Percentiles rank a stretch among this genome's conserved stretches.
phyloP scores from a whole-genome alignment of 2,113 vertebrate species.

The Nesoenas mayeri region DNA sequence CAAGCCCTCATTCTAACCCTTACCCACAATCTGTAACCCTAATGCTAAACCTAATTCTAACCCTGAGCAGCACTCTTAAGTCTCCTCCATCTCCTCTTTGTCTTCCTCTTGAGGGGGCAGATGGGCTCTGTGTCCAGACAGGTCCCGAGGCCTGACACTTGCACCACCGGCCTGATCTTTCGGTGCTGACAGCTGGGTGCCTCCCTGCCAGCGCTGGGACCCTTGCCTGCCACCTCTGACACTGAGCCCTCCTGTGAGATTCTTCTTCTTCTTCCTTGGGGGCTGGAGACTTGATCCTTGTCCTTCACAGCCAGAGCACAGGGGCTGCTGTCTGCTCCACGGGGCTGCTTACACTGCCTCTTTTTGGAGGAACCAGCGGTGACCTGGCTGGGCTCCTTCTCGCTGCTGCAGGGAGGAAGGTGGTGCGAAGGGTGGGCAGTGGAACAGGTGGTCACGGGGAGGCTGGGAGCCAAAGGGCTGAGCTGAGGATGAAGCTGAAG shows the following conservation, averaged over 20 bases:
- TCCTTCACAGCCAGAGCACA: accelerated
- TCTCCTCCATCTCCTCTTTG: not conserved
- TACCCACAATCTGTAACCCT: too few relatives aligned
- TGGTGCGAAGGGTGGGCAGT: not conserved
- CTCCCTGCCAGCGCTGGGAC: not conserved
- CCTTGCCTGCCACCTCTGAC: accelerated
- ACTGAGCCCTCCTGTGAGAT: accelerated
- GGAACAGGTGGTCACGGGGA: not conserved
- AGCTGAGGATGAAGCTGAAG: not conserved
- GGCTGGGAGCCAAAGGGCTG: not conserved
- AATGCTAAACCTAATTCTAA: too few relatives aligned
- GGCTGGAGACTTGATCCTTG: not conserved
- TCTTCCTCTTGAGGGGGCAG: not conserved
- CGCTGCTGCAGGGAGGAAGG: not conserved
- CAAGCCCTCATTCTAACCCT: too few relatives aligned
- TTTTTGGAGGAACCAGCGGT: not conserved
- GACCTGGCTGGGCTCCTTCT: not conserved
- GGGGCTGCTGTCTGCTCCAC: not conserved
- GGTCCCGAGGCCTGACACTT: not conserved
- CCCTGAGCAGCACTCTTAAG: not conserved
- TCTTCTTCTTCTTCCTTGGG: not conserved
- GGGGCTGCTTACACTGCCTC: conserved; percentile 58
- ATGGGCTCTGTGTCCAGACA: not conserved
- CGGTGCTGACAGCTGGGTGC: not conserved
- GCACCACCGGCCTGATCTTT: not conserved